A percentile compares a stretch with the other conserved stretches of the same genome.
phyloP scores from a whole-genome alignment of 1,140 invertebrate species.

The Nilaparvata lugens region DNA sequence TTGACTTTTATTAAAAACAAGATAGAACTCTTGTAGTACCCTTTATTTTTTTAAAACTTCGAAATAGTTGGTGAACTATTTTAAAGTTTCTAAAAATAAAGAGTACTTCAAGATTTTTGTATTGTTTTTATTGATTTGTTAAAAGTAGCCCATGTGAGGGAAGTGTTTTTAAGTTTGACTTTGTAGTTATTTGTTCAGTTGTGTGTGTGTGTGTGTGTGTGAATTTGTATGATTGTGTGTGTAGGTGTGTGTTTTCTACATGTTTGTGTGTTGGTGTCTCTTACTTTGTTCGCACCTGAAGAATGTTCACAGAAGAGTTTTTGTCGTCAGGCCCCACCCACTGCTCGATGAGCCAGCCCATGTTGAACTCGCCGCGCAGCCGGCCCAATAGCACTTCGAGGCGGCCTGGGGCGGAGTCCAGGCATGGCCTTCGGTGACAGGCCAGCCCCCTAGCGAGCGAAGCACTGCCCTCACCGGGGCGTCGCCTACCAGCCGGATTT shows the following conservation, averaged over 20 bases:
- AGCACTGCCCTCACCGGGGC: conserved; percentile 49
- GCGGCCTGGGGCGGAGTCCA: conserved; percentile 50
- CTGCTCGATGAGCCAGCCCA: conserved; percentile 63
- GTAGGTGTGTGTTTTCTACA: conserved; percentile 11
- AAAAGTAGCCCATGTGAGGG: too few relatives aligned
- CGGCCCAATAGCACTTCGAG: conserved; percentile 57
- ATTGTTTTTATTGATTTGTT: too few relatives aligned
- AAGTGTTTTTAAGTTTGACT: too few relatives aligned
- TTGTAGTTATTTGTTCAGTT: too few relatives aligned
- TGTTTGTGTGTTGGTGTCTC: conserved; percentile 16
- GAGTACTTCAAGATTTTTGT: too few relatives aligned
- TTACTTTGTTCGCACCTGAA: conserved; percentile 55
- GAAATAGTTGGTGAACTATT: too few relatives aligned
- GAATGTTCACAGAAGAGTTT: conserved; percentile 74
- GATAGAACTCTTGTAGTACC: too few relatives aligned
- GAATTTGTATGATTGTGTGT: not conserved
- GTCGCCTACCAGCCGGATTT: conserved; percentile 61
- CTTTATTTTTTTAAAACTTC: too few relatives aligned
- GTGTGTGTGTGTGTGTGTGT: too few relatives aligned
- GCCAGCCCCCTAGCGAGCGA: conserved; percentile 62
- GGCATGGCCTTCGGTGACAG: conserved; percentile 44
- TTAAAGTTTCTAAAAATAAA: too few relatives aligned
- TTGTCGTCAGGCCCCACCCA: conserved; percentile 81
- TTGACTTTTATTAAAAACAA: too few relatives aligned
- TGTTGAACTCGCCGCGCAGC: conserved; percentile 59